Evolutionary conservation across 2,888 invertebrate genomes (phyloP), one percentile per base, ranked within the genome.

Genomic region (Lepetodrilus schrolli): DNA sequence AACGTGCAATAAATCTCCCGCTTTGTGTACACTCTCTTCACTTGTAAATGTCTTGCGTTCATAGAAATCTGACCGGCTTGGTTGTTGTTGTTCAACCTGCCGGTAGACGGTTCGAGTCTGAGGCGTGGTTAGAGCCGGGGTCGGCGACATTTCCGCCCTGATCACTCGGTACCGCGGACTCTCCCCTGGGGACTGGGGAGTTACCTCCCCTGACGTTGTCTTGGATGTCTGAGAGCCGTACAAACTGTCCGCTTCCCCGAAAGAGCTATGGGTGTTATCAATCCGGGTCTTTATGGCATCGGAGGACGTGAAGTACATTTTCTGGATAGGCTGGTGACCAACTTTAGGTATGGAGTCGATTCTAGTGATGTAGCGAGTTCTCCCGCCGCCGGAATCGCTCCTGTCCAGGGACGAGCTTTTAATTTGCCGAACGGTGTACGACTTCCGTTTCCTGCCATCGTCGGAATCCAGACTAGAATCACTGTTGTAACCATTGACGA

Each of bases 211-310:
- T 3, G 77, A 77, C 3, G 77, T 77, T 3, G 72, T 47, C 36
- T 72, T 74, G 7, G 76, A 76, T 1, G 73, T 71, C 58, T 74
- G 70, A 0, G 74, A 74, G 17, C 74, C 74, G 69, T 77, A 77
- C 70, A 66, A 70, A 34, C 78, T 80, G 47, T 77, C 78, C n/a
- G 50, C 48, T 10, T 74, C 74, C 0, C 66, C 58, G 47, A 58
- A 68, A 1, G 66, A 71, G 8, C 17, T 34, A 17, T 34, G 34
- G 3, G 26, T 48, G 21, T 49, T 48, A 37, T 69, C 51, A 8
- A 66, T 30, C 36, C 48, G 66, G 21, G 34, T 47, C 20, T 36
- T 70, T 20, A 66, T 21, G 1, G 73, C 49, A 4, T 49, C 66
- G 0, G 50, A 49, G 4, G 73, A 72, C 0, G 49, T 48, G 43